Evolutionary conservation across 2,888 invertebrate genomes (phyloP).

Genomic region (Stomorhina lunata): DNA sequence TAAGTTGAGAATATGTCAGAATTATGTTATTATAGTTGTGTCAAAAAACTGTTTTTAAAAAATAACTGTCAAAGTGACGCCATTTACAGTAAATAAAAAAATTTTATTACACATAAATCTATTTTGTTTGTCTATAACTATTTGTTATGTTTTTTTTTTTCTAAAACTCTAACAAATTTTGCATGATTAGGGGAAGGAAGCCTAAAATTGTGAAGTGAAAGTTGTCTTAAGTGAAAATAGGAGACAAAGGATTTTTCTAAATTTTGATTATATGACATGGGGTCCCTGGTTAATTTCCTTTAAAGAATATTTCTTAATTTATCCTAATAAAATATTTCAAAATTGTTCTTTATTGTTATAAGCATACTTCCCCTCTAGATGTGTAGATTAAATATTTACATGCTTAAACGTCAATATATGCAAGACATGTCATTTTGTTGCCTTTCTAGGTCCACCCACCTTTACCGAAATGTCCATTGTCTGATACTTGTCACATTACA

Average conservation of each 20-base stretch:
- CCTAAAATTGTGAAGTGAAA: no score
- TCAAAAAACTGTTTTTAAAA: conserved; percentile 23
- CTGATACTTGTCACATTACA: no score
- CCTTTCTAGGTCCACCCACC: neutral
- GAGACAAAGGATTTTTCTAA: no score
- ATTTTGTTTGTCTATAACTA: conserved; percentile 29
- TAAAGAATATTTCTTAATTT: no score
- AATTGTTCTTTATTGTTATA: neutral
- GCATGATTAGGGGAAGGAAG: neutral
- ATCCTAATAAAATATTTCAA: no score
- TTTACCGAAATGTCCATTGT: neutral
- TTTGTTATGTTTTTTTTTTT: neutral
- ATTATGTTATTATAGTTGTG: conserved; percentile 1
- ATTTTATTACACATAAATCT: conserved; percentile 47
- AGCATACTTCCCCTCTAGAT: neutral
- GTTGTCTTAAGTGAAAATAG: no score
- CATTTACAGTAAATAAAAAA: conserved; percentile 66
- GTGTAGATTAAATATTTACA: neutral
- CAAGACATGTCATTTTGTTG: neutral
- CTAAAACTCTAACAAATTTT: conserved; percentile 15
- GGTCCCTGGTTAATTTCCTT: no score
- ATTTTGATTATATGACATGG: no score
- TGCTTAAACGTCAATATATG: neutral
- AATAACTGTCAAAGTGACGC: conserved; percentile 70
- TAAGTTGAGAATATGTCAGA: neutral